Evolutionary conservation across 2,797 vertebrate genomes (phyloP), one percentile per base, ranked within the genome.

Genomic region (Periophthalmus magnuspinnatus): DNA sequence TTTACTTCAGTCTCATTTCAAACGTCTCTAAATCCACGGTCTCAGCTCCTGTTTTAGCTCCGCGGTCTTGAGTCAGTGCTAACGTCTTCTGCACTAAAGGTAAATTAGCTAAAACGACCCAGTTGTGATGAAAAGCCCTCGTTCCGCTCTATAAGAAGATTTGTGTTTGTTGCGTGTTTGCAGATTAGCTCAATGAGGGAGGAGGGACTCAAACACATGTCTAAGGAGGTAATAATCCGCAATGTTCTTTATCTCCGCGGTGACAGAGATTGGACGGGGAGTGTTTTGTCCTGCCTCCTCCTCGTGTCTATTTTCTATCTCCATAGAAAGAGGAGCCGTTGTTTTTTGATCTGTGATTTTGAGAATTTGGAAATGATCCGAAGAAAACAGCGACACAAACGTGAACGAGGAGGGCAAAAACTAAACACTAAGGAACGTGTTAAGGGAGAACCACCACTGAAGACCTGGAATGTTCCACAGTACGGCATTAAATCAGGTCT

Each of bases 141-240:
- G 78, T 91, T 90, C 75, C 88, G 88, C 90, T 67, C 72, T 88
- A 5, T 45, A 92, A 90, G 75, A 91, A 90, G 88, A 91, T 93
- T 93, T 91, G 71, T 70, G 87, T 86, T 86, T 91, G 86, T 88
- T 86, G 86, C 81, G 70, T 92, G 89, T 91, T 92, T 86, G 86
- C 84, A 93, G 91, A 93, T 93, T 92, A 62, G 13, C 13, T 11
- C 11, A 59, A 38, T 7, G 28, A 33, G 17, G 36, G 60, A 62
- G 60, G 38, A 22, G 16, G 22, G 22, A 28, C 82, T 84, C 64
- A 84, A 83, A 91, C 78, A 72, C 70, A 84, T 87, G 83, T 86
- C 87, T 81, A 68, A 89, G 75, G 86, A 83, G 64, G 86, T 82
- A 90, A 92, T 94, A 93, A 93, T 92, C 90, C 89, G 82, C 88